Base-by-base conservation (phyloP, 1,140 invertebrate species). In the Latrodectus geometricus region DNA sequence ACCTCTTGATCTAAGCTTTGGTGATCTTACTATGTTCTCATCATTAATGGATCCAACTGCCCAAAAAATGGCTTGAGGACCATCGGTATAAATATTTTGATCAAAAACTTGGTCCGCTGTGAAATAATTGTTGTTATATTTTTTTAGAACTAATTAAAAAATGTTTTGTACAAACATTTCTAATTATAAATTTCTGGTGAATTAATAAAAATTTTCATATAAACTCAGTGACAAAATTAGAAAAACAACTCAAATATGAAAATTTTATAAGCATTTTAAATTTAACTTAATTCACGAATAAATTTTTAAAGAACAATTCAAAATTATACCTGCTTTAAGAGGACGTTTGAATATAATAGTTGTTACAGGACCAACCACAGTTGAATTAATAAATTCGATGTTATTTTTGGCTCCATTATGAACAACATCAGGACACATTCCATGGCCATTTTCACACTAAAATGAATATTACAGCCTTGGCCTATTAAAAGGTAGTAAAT, bases 321-420 rank as follows among this genome's bases (percentile, higher is more conserved):
- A 35, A 74, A 23, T 17, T 66, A 82, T 87, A n/a, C 93, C 93
- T 8, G 96, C 94, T 87, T 92, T 92, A 86, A 97, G 91, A 0
- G 95, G 94, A 54, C 96, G 92, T 91, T 97, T 96, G 91, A 96
- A 97, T 15, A 96, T 97, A 54, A 98, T 94, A 88, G 97, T 97
- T 23, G 96, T 96, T 91, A 97, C 97, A 11, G 96, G 96, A 91
- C 97, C 97, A 9, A 97, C 95, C 91, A 96, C 93, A 0, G 96
- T 96, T 0, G 96, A 95, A 90, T 97, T 97, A 86, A 98, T 90
- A 48, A 97, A 90, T 0, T 94, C 93, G 3, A 97, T 93, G 20
- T 95, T 96, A 90, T 95, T 12, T 94, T 94, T 88, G 94, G 94
- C 50, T 93, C 93, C 94, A 95, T 89, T 56, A 49, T 87, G 82